Evolutionary conservation across 2,113 vertebrate genomes (phyloP).

Genomic region (Pristiophorus japonicus): DNA sequence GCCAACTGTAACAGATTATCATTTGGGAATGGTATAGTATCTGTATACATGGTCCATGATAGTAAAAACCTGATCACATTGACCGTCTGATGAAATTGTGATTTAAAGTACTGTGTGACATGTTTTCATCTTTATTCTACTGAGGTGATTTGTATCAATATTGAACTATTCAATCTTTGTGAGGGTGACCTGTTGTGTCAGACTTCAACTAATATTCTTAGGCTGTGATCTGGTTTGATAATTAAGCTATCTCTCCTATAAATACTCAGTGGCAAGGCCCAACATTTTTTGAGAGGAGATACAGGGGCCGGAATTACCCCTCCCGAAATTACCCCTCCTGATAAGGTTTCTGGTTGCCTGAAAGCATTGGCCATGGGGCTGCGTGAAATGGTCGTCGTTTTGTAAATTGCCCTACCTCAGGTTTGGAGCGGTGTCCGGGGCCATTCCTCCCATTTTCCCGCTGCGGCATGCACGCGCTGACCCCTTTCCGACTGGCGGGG

Average conservation of each 20-base stretch:
- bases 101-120: background rate
- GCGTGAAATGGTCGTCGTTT: too few species aligned
- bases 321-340: too few species aligned
- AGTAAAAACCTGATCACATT: background rate
- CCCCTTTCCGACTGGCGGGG: too few species aligned
- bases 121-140: background rate
- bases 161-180: background rate
- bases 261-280: background rate
- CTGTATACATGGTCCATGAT: background rate
- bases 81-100: background rate
- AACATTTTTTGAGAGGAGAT: background rate
- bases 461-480: too few species aligned
- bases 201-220: background rate
- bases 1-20: background rate
- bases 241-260: background rate
- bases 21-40: background rate
- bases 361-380: too few species aligned
- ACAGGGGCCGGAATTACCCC: too few species aligned
- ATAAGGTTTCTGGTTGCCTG: too few species aligned
- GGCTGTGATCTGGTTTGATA: background rate
- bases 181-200: background rate
- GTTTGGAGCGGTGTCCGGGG: too few species aligned
- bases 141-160: background rate
- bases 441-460: too few species aligned
- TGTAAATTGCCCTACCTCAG: too few species aligned